These are phyloP conservation scores for Polyommatus iphigenia DNA, from an alignment of 2,888 invertebrate genomes.

Conservation along the genomic window DNA sequence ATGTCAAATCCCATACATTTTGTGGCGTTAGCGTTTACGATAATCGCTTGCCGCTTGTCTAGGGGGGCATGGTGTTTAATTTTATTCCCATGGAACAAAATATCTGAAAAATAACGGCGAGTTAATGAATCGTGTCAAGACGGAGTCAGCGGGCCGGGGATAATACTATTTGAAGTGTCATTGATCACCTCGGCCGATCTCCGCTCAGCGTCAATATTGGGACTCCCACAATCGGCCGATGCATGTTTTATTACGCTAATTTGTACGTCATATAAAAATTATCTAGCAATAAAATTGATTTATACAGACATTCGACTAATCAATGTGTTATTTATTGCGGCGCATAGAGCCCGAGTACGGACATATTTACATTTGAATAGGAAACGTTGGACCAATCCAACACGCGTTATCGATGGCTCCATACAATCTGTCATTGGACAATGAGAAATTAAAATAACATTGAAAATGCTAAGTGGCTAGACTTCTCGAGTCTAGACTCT, in stretches of 20 bases:
- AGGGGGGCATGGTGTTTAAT: too few species aligned
- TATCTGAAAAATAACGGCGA: background rate
- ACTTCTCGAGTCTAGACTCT: background rate
- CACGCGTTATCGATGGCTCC: slow-evolving; percentile 13
- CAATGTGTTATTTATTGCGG: slow-evolving; percentile 28
- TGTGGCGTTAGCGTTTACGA: too few species aligned
- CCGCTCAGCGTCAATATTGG: background rate
- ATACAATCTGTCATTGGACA: slow-evolving; percentile 1
- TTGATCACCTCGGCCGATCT: slow-evolving; percentile 7
- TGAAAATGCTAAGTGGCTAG: background rate
- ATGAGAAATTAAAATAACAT: background rate
- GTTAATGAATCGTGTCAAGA: background rate
- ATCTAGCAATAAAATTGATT: slow-evolving; percentile 25
- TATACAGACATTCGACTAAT: slow-evolving; percentile 9
- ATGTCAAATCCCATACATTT: too few species aligned
- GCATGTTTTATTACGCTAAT: slow-evolving; percentile 13
- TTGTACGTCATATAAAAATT: slow-evolving; percentile 22
- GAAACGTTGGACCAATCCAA: slow-evolving; percentile 19
- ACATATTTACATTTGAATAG: slow-evolving; percentile 9
- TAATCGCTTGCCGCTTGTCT: too few species aligned
- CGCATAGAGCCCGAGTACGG: background rate
- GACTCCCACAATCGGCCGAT: background rate
- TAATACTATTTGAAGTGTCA: background rate
- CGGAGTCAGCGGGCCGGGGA: background rate
- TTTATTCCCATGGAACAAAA: background rate